These are phyloP conservation scores for Drosophila parvula DNA, from an alignment of 1,140 invertebrate genomes.

Conservation along the genomic window DNA sequence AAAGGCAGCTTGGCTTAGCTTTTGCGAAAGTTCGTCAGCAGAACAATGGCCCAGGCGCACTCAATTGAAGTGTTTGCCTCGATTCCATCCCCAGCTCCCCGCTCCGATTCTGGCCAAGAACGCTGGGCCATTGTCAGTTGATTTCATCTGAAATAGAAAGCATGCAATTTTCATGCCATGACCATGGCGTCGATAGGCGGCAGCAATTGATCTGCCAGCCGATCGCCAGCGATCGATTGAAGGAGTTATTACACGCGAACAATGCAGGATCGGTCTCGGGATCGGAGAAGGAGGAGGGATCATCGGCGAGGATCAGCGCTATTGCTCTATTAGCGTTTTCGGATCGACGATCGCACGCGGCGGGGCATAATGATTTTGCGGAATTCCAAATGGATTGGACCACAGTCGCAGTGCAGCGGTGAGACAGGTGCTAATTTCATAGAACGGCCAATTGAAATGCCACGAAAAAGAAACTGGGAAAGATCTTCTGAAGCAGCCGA, in stretches of 20 bases:
- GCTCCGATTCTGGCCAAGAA: conserved; percentile 35
- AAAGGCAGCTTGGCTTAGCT: conserved; percentile 53
- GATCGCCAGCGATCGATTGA: conserved; percentile 70
- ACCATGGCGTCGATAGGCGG: conserved; percentile 71
- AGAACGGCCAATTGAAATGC: conserved; percentile 82
- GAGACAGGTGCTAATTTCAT: conserved; percentile 82
- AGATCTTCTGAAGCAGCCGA: conserved; percentile 68
- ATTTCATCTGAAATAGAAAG: conserved; percentile 83
- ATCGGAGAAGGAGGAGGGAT: conserved; percentile 3
- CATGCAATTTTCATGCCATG: conserved; percentile 82
- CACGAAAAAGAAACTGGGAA: conserved; percentile 30
- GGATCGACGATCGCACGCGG: conserved; percentile 39
- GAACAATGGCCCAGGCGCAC: conserved; percentile 72
- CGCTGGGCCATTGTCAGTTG: conserved; percentile 74
- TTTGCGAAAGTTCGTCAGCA: conserved; percentile 77
- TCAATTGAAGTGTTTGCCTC: conserved; percentile 63
- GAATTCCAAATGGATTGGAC: conserved; percentile 80
- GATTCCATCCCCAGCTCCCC: not conserved
- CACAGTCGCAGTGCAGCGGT: conserved; percentile 52
- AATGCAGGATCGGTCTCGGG: conserved; percentile 42
- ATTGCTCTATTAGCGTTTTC: conserved; percentile 81
- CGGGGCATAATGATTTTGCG: conserved; percentile 80
- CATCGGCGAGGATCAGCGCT: conserved; percentile 59
- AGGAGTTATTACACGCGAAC: conserved; percentile 80
- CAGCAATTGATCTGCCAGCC: conserved; percentile 75